Conservation (phyloP, 2,113 vertebrate genomes). For the Melanostigma gelatinosum region DNA sequence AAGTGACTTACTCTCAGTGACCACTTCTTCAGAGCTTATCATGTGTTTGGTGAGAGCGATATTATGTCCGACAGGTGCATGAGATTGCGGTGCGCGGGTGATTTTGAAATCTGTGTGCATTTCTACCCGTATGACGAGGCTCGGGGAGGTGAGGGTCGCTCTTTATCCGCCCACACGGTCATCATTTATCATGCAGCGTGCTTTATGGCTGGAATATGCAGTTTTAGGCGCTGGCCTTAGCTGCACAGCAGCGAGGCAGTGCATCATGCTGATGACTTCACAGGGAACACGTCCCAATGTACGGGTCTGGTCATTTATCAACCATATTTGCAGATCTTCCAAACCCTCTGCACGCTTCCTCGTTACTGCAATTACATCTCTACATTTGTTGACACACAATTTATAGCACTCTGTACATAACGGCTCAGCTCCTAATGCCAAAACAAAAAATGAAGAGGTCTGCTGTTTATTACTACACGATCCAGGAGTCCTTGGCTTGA, state of each 20-base stretch:
- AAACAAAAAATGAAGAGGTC: neutral
- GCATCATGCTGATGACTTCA: neutral
- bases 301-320: constrained; percentile 3
- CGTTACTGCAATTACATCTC: neutral
- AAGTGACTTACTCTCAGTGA: neutral
- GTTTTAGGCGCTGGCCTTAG: neutral
- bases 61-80: neutral
- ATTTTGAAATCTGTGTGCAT: neutral
- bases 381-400: constrained; percentile 1
- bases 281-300: neutral
- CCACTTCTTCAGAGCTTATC: neutral
- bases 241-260: neutral
- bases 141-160: neutral
- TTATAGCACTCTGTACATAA: neutral
- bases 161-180: neutral
- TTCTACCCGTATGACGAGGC: neutral
- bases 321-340: neutral
- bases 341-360: neutral
- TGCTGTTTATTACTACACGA: constrained; percentile 2
- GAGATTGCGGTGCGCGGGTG: neutral
- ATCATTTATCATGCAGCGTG: neutral
- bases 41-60: neutral
- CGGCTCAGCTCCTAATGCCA: neutral
- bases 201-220: constrained; percentile 12
- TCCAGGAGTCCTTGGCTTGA: constrained; percentile 22